Conservation (phyloP, 1,140 invertebrate genomes). For the Caenorhabditis brenneri region DNA sequence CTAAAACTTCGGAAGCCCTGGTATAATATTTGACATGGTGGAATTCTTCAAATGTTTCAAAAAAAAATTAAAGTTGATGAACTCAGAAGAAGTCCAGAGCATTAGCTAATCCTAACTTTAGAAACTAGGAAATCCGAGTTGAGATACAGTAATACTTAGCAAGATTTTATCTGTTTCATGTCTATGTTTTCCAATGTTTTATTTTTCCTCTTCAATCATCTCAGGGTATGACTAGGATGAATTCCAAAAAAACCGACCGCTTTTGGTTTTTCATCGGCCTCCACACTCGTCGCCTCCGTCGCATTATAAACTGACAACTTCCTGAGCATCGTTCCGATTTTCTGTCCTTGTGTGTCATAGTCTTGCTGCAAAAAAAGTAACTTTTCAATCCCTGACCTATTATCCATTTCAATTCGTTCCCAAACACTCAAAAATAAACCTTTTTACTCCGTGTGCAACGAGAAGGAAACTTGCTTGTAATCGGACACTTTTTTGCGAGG, state of each 20-base stretch:
- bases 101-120: too few relatives aligned
- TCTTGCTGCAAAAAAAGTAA: conserved; percentile 63
- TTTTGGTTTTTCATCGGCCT: conserved; percentile 62
- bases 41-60: too few relatives aligned
- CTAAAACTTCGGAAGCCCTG: too few relatives aligned
- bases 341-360: conserved; percentile 69
- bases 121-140: too few relatives aligned
- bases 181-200: too few relatives aligned
- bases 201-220: too few relatives aligned
- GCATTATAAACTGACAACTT: conserved; percentile 68
- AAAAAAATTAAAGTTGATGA: too few relatives aligned
- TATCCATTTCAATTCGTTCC: neutral
- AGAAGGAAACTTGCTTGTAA: conserved; percentile 19
- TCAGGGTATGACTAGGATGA: too few relatives aligned
- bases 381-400: neutral
- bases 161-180: too few relatives aligned
- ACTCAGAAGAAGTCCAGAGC: too few relatives aligned
- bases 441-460: neutral
- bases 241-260: conserved; percentile 29
- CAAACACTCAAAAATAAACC: neutral
- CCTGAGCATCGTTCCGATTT: conserved; percentile 70
- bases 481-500: neutral
- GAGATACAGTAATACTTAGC: neutral
- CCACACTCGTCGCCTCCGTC: conserved; percentile 63
- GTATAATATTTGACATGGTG: too few relatives aligned